Evolutionary conservation across 2,797 vertebrate species (phyloP).

Genomic region (Limnodromus scolopaceus): DNA sequence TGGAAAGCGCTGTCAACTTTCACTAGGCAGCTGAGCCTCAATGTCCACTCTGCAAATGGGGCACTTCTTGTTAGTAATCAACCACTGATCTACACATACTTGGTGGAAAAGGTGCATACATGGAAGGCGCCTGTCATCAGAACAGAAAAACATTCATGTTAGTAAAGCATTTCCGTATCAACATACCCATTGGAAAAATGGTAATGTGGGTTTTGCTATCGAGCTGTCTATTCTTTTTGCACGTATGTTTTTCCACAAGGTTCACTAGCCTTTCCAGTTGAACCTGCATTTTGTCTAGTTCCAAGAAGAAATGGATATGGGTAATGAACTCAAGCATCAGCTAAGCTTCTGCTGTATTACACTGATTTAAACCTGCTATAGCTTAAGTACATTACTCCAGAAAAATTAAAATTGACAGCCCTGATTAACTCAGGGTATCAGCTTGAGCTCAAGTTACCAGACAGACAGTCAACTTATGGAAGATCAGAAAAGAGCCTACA

Average conservation of each 20-base stretch:
- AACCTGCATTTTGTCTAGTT: neutral
- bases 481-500: neutral
- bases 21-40: constrained; percentile 96
- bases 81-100: constrained; percentile 99
- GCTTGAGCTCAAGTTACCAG: neutral
- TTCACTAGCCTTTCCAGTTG: neutral
- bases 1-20: constrained; percentile 96
- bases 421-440: neutral
- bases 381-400: neutral
- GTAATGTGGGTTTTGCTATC: neutral
- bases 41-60: constrained; percentile 99
- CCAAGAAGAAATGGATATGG: neutral
- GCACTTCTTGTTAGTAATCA: constrained; percentile 99
- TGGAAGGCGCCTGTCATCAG: constrained; percentile 88
- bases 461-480: neutral
- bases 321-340: neutral
- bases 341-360: neutral
- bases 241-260: neutral
- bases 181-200: neutral
- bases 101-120: constrained; percentile 99
- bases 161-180: neutral
- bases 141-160: constrained; percentile 12
- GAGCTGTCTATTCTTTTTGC: neutral
- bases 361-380: neutral
- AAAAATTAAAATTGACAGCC: neutral